Evolutionary conservation across 2,113 vertebrate genomes (phyloP).

Genomic region (Centropristis striata): DNA sequence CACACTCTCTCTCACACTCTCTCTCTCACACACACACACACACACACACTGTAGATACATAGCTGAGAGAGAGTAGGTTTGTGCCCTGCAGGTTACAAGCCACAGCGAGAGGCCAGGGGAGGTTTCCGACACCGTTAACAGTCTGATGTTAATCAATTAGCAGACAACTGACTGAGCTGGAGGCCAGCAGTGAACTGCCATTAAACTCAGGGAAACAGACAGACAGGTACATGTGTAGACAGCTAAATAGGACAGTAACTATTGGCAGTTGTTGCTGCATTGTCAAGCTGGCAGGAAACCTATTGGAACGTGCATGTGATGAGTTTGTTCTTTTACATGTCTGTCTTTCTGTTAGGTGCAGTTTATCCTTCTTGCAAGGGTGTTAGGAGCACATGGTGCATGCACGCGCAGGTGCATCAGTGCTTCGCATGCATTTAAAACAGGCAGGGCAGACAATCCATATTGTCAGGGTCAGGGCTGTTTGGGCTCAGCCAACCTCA

Average conservation of each 20-base stretch:
- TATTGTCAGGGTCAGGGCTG: conserved; percentile 48
- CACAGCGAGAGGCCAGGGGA: conserved; percentile 49
- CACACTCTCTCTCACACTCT: background rate
- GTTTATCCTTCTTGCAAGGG: background rate
- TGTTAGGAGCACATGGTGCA: conserved; percentile 5
- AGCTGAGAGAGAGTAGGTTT: conserved; percentile 27
- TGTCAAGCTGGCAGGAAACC: background rate
- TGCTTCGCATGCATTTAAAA: conserved; percentile 49
- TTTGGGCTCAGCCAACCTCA: conserved; percentile 56
- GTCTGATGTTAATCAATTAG: conserved; percentile 78
- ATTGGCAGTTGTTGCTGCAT: conserved; percentile 33
- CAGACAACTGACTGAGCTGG: conserved; percentile 63
- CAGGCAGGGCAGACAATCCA: conserved; percentile 49
- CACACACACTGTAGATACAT: conserved; percentile 10
- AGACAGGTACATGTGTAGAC: conserved; percentile 48
- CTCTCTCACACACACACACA: background rate
- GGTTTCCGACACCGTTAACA: conserved; percentile 64
- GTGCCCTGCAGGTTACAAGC: conserved; percentile 60
- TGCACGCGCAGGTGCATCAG: background rate
- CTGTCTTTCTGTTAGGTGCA: conserved; percentile 1
- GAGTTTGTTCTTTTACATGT: background rate
- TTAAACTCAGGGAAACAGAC: conserved; percentile 46
- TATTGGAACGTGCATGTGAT: background rate
- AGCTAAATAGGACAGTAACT: conserved; percentile 17
- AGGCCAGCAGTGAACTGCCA: conserved; percentile 52